Base-by-base conservation (phyloP, 2,888 invertebrate species). In the Nysson spinosus region DNA sequence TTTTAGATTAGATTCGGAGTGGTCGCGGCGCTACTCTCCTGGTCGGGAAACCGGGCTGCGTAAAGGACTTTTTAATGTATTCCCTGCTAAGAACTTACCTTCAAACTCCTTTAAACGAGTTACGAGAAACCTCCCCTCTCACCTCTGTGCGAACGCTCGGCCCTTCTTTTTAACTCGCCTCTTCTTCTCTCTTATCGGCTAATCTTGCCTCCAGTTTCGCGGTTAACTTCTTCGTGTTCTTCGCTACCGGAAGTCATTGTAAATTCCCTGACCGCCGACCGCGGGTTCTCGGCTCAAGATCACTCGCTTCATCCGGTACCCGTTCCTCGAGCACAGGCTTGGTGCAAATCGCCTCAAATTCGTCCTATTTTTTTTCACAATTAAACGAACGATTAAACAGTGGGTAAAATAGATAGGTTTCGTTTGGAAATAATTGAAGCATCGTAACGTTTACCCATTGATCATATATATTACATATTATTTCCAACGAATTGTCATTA, bases 81-180 rank as follows among this genome's bases (percentile, higher is more conserved):
- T 79, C 75, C 70, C 70, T 58, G 72, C 68, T 68, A 77, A 80
- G 72, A 79, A 78, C 78, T 72, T 71, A 69, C 66, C 63, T 9
- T 74, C 64, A 74, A 82, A 81, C 78, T 80, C 76, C 58, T 67
- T n/a, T 75, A 77, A 82, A 81, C 78, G 79, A 82, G 83, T 81
- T 81, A 80, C 72, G 60, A 52, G 40, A 56, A 77, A 82, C 73
- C 80, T 79, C 71, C 64, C 68, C 62, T 56, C 50, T 28, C 32
- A n/a, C n/a, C n/a, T n/a, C n/a, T n/a, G n/a, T n/a, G n/a, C n/a
- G n/a, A n/a, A n/a, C n/a, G 30, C 50, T 52, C 43, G 22, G 24
- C 9, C 37, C 7, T 12, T 46, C 34, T 28, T 49, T 64, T 58
- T 40, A 40, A 54, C 49, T 51, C 51, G 62, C 69, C 63, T 65